A percentile compares a stretch with the other conserved stretches of the same genome.
phyloP scores from a whole-genome alignment of 2,797 vertebrate genomes.

The Pygocentrus nattereri region DNA sequence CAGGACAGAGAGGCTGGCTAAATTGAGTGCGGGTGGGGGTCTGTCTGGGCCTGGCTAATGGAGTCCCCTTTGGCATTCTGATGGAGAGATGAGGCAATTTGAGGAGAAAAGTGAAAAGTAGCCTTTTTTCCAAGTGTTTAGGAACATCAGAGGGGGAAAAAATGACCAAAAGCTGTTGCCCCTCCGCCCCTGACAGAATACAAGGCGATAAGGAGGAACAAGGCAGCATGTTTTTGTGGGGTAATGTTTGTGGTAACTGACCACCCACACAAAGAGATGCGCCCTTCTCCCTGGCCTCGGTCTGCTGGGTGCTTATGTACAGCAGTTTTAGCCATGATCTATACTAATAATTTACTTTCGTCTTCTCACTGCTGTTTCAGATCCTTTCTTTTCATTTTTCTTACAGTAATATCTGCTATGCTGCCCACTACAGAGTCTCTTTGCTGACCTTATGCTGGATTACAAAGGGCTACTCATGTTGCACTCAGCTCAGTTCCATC shows the following conservation, averaged over 20 bases:
- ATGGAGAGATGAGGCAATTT: constrained; percentile 94
- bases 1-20: constrained; percentile 84
- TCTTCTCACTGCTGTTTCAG: background rate
- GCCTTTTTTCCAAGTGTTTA: constrained; percentile 62
- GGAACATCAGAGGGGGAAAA: constrained; percentile 51
- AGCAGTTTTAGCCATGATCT: background rate
- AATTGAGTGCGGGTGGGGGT: constrained; percentile 69
- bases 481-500: constrained; percentile 3
- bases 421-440: background rate
- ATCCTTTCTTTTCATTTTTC: background rate
- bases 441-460: constrained; percentile 20
- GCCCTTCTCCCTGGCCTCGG: background rate
- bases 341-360: background rate
- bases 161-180: constrained; percentile 39
- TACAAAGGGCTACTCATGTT: constrained; percentile 15
- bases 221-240: constrained; percentile 13
- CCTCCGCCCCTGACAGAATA: constrained; percentile 32
- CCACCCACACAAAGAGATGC: background rate
- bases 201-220: background rate
- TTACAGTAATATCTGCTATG: background rate
- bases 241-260: constrained; percentile 16
- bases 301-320: background rate
- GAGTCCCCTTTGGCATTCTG: constrained; percentile 93
- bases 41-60: constrained; percentile 85
- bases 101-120: constrained; percentile 85